Percentiles rank a stretch among this genome's conserved stretches.
Conservation (phyloP, 2,797 vertebrate species). For the Poecilia gillii region DNA sequence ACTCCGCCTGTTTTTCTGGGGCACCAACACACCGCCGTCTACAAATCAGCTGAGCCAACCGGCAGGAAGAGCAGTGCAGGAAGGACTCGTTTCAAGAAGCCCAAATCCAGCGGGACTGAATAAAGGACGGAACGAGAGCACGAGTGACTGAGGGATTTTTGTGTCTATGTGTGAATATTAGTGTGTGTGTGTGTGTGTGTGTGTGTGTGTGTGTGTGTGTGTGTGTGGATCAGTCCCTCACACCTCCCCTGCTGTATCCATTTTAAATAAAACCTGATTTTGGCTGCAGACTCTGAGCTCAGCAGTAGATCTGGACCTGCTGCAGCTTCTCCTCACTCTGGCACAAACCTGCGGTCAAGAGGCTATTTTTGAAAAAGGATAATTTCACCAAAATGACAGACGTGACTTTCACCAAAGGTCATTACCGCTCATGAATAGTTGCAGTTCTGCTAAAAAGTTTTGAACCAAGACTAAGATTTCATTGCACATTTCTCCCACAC, state of each 20-base stretch:
- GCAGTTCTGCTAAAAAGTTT: neutral
- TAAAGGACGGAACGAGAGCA: slow-evolving; percentile 5
- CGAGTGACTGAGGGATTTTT: neutral
- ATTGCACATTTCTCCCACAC: neutral
- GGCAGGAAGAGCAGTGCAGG: slow-evolving; percentile 35
- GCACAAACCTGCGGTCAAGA: slow-evolving; percentile 43
- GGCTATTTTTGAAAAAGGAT: slow-evolving; percentile 5
- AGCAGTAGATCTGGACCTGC: slow-evolving; percentile 46
- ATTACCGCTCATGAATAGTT: neutral
- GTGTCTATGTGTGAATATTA: slow-evolving; percentile 3
- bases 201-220: neutral
- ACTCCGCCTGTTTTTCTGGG: slow-evolving; percentile 41
- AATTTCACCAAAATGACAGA: slow-evolving; percentile 9
- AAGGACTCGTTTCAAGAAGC: slow-evolving; percentile 26
- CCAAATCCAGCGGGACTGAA: slow-evolving; percentile 5
- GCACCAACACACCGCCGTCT: slow-evolving; percentile 20
- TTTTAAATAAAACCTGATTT: slow-evolving; percentile 51
- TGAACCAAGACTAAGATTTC: neutral
- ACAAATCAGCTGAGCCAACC: slow-evolving; percentile 36
- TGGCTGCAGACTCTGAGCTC: slow-evolving; percentile 45
- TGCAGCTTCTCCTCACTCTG: neutral
- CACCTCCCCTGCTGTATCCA: slow-evolving; percentile 38
- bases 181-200: neutral
- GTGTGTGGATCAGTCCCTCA: slow-evolving; percentile 12
- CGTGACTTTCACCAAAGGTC: neutral